phyloP scores from a whole-genome alignment of 2,888 invertebrate genomes.

The Drosophila affinis region DNA sequence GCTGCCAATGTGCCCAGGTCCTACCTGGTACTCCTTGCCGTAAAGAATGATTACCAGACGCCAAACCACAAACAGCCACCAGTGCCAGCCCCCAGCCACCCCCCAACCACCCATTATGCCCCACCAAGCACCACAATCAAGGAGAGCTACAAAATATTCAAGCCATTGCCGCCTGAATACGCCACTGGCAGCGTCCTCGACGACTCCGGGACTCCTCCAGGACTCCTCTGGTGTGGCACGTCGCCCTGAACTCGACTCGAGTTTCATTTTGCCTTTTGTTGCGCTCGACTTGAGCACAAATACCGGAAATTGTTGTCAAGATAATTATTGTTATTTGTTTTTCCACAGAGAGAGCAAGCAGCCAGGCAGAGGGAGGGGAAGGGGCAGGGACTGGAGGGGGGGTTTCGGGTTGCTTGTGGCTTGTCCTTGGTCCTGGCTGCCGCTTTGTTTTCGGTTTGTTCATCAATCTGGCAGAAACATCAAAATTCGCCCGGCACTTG shows the following conservation, averaged over 20 bases:
- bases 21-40: background rate
- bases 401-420: slow-evolving; percentile 21
- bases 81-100: slow-evolving; percentile 36
- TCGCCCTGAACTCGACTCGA: slow-evolving; percentile 63
- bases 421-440: slow-evolving; percentile 1
- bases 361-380: slow-evolving; percentile 1
- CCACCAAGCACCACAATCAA: slow-evolving; percentile 24
- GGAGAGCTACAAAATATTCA: slow-evolving; percentile 66
- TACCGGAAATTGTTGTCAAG: slow-evolving; percentile 84
- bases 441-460: slow-evolving; percentile 48
- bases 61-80: slow-evolving; percentile 39
- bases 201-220: slow-evolving; percentile 5
- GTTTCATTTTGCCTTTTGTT: slow-evolving; percentile 75
- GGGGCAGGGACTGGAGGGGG: background rate
- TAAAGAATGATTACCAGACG: slow-evolving; percentile 25
- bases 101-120: slow-evolving; percentile 22
- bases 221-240: slow-evolving; percentile 42
- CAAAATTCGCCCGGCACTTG: slow-evolving; percentile 55
- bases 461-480: slow-evolving; percentile 73
- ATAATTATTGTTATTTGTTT: slow-evolving; percentile 84
- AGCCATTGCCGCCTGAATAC: slow-evolving; percentile 51
- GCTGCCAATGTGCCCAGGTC: slow-evolving; percentile 25
- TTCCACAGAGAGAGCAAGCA: slow-evolving; percentile 52
- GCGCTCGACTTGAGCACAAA: slow-evolving; percentile 82
- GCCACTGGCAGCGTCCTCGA: slow-evolving; percentile 28